Evolutionary conservation across 2,888 invertebrate species (phyloP), one percentile per base, ranked within the genome.

Genomic region (Oscheius sp.): DNA sequence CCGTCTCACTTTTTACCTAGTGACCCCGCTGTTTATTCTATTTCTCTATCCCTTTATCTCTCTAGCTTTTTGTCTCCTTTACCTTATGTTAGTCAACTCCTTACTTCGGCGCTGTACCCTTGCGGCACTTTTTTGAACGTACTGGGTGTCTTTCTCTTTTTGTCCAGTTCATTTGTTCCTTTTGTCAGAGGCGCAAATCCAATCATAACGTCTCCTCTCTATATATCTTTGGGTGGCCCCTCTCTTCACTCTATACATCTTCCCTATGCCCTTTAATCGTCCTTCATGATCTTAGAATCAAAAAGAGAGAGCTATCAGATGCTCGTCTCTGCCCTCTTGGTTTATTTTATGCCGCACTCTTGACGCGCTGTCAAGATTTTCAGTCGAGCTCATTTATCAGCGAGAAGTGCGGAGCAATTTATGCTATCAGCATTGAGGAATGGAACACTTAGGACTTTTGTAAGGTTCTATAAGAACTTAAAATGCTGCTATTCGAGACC

Each of bases 131-230:
- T 21, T 21, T 21, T 21, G 21, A 21, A 21, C 21, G 21, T 21
- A 21, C 21, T 21, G 21, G 21, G 21, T 21, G 21, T 21, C 37
- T 11, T 58, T 32, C 58, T 29, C 32, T 32, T 58, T 63, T 47
- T 48, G 47, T 48, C 63, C 48, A 63, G 42, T 63, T 63, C 63
- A 63, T 47, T 32, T 42, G 42, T 42, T 63, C 48, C 60, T 42
- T 42, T 42, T 42, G 42, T 42, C 42, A 42, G 42, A 42, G 42
- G 42, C 48, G 48, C n/a, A 50, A 63, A 63, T 63, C 63, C 11
- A 63, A 63, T 63, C 47, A 63, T 48, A 63, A 63, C 21, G 48
- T 21, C 48, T 21, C 48, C 7, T n/a, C 13, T 32, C 48, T 50
- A 29, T 48, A 32, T 53, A 4, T 29, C 7, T 3, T 7, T 21